These are phyloP conservation scores for Epizoanthus rinbou DNA, from an alignment of 92 coral and sea anemone species.

Conservation along the genomic window DNA sequence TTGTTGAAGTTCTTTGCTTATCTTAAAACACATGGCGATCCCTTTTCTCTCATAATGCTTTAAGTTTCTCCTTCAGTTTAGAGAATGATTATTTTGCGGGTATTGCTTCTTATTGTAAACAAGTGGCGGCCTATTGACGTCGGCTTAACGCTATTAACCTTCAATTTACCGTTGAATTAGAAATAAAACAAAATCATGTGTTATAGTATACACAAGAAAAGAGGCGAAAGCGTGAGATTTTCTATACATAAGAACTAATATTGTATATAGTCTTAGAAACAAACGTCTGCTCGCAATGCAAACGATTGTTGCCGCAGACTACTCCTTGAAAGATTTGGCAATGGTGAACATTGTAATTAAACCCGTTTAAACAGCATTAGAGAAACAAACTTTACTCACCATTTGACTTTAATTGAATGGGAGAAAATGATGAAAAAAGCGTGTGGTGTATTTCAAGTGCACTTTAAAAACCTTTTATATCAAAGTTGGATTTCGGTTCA, in stretches of 20 bases:
- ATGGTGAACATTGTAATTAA: neutral
- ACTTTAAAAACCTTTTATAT: constrained; percentile 3
- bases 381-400: constrained; percentile 35
- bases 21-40: neutral
- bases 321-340: neutral
- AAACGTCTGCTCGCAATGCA: neutral
- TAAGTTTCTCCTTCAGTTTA: neutral
- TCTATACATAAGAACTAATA: neutral
- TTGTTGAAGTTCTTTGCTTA: neutral
- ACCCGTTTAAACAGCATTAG: constrained; percentile 32
- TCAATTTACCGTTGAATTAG: neutral
- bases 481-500: constrained; percentile 7
- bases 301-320: neutral
- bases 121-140: neutral
- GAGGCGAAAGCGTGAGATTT: neutral
- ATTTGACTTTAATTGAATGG: neutral
- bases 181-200: neutral
- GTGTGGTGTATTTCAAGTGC: constrained; percentile 4
- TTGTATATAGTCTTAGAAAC: neutral
- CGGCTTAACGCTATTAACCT: neutral
- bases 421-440: neutral
- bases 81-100: neutral
- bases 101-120: neutral
- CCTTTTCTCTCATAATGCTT: neutral
- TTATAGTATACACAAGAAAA: neutral